Percentiles rank a stretch among this genome's conserved stretches.
Conservation (phyloP, 1,140 invertebrate genomes). For the Drosophila lacertosa region DNA sequence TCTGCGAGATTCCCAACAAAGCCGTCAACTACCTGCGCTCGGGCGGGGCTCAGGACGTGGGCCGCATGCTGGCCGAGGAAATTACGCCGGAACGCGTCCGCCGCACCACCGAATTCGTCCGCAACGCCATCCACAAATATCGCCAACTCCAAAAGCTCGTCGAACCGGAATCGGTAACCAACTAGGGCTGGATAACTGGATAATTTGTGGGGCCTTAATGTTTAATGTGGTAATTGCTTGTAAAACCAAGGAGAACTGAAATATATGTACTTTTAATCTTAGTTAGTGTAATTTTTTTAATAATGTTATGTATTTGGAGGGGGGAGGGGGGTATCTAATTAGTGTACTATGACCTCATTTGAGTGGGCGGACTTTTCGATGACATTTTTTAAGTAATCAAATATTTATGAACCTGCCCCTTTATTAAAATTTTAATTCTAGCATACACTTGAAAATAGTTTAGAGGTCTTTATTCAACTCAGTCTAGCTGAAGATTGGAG, state of each 20-base stretch:
- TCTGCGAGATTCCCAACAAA: constrained; percentile 87
- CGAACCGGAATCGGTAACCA: constrained; percentile 15
- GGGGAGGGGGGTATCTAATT: background rate
- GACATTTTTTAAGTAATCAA: no score
- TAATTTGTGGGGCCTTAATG: constrained; percentile 24
- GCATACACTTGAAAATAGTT: no score
- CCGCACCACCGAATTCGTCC: constrained; percentile 86
- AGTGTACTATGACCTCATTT: no score
- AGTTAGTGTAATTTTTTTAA: constrained; percentile 19
- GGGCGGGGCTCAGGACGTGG: constrained; percentile 69
- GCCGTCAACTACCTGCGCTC: constrained; percentile 84
- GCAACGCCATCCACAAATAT: constrained; percentile 88
- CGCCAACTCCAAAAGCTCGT: constrained; percentile 71
- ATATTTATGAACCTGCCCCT: no score
- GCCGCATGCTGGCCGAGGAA: constrained; percentile 70
- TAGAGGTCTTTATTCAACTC: no score
- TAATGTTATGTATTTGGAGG: background rate
- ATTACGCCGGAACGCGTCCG: constrained; percentile 85
- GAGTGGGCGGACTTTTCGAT: no score
- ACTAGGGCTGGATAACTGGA: constrained; percentile 1
- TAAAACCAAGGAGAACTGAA: constrained; percentile 44
- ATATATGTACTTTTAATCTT: constrained; percentile 51
- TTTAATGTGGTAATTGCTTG: constrained; percentile 35
- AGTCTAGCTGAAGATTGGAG: no score
- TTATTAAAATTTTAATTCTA: no score